Evolutionary conservation across 1,140 invertebrate genomes (phyloP).

Genomic region (Drosophila persimilis): DNA sequence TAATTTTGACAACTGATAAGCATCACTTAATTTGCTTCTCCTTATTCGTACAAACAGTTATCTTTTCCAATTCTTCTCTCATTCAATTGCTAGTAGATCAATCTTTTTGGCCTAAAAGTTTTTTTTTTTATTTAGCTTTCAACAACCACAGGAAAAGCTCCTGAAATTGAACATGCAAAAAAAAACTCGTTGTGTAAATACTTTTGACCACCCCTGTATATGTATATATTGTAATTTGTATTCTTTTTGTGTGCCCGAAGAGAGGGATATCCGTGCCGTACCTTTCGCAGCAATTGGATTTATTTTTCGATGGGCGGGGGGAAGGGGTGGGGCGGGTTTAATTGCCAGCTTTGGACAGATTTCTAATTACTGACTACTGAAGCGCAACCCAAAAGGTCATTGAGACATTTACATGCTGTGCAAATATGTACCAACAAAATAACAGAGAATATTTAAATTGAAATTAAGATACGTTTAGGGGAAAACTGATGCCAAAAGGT

Average conservation of each 20-base stretch:
- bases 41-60: too few relatives aligned
- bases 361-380: constrained; percentile 52
- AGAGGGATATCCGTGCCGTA: constrained; percentile 13
- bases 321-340: constrained; percentile 15
- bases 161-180: too few relatives aligned
- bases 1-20: too few relatives aligned
- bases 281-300: constrained; percentile 34
- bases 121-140: too few relatives aligned
- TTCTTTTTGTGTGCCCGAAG: constrained; percentile 32
- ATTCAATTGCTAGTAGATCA: too few relatives aligned
- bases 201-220: too few relatives aligned
- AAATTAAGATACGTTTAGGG: constrained; percentile 36
- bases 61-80: too few relatives aligned
- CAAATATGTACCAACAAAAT: constrained; percentile 2
- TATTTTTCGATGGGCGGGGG: constrained; percentile 7
- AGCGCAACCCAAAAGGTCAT: constrained; percentile 34
- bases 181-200: too few relatives aligned
- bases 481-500: constrained; percentile 16
- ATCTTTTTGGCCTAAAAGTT: too few relatives aligned
- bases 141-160: too few relatives aligned
- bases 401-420: constrained; percentile 17
- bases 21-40: too few relatives aligned
- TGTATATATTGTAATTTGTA: constrained; percentile 34
- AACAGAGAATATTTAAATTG: constrained; percentile 40
- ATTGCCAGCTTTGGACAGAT: constrained; percentile 51